Base-by-base conservation (phyloP, 2,888 invertebrate genomes). In the Rhimphoctona megacephalus region DNA sequence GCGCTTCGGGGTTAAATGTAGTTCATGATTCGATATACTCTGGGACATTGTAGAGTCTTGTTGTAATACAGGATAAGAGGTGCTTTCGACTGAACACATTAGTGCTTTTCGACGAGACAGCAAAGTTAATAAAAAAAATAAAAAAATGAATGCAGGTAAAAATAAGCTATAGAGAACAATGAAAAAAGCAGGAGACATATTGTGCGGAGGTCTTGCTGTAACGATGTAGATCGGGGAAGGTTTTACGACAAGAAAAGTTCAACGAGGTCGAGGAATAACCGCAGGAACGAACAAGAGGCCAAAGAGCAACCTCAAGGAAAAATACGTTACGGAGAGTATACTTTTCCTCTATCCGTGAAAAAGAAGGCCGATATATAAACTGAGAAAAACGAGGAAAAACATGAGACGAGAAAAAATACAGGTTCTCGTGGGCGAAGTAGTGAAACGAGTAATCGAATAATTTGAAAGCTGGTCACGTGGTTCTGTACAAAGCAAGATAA, bases 401-500 rank as follows among this genome's bases (percentile, higher is more conserved):
- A 25, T 7, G 14, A 11, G 72, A 61, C 43, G 67, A 79, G 39
- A 66, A 70, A 82, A 83, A 81, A 61, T 25, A 66, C 22, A n/a
- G 39, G 39, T 30, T 0, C 36, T 64, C 19, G 64, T 67, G 52
- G 39, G 9, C 19, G 22, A 66, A 52, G 46, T 78, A 74, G 80
- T 67, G 69, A 52, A 69, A 64, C 72, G 76, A 70, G 86, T 88
- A 89, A 88, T 90, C 88, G 89, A 90, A 89, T 89, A 86, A 89
- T 89, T 88, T 30, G 80, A 67, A 89, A 74, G 87, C 87, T 76
- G 85, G 88, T 87, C 89, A 90, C 89, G 90, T 87, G 86, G 85
- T 69, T 74, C 83, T 81, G 81, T 84, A 84, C 85, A 89, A 88
- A 87, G 82, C 85, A 82, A 79, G 83, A 88, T 84, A 85, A 88